phyloP scores from a whole-genome alignment of 2,797 vertebrate genomes.

The Uromys caudimaculatus region DNA sequence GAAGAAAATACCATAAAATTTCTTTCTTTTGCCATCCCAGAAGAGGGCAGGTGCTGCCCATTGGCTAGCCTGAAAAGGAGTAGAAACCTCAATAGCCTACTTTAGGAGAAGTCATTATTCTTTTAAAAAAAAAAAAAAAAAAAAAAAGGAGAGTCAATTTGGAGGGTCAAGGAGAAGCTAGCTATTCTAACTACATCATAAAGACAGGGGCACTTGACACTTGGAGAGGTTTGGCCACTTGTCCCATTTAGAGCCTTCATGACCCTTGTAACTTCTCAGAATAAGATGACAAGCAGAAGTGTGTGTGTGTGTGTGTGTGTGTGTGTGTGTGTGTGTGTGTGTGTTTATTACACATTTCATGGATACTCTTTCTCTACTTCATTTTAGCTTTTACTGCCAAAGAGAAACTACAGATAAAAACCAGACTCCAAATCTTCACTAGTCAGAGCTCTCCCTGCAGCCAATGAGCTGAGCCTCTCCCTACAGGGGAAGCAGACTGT shows the following conservation, averaged over 20 bases:
- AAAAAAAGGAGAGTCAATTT: neutral
- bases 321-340: neutral
- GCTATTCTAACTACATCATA: neutral
- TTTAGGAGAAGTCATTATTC: neutral
- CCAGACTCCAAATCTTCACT: neutral
- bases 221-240: neutral
- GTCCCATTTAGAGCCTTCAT: neutral
- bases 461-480: neutral
- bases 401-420: slow-evolving; percentile 62
- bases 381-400: slow-evolving; percentile 18
- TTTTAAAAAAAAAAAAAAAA: neutral
- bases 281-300: neutral
- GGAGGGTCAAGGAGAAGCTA: neutral
- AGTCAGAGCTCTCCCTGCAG: neutral
- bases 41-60: neutral
- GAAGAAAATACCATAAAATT: neutral
- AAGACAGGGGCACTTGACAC: neutral
- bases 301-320: neutral
- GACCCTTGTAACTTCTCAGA: neutral
- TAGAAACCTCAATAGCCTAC: neutral
- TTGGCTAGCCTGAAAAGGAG: neutral
- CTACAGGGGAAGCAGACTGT: neutral
- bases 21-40: neutral
- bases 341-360: neutral
- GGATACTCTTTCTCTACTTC: slow-evolving; percentile 28